Evolutionary conservation across 2,888 invertebrate species (phyloP).

Genomic region (Nematopogon swammerdamellus): DNA sequence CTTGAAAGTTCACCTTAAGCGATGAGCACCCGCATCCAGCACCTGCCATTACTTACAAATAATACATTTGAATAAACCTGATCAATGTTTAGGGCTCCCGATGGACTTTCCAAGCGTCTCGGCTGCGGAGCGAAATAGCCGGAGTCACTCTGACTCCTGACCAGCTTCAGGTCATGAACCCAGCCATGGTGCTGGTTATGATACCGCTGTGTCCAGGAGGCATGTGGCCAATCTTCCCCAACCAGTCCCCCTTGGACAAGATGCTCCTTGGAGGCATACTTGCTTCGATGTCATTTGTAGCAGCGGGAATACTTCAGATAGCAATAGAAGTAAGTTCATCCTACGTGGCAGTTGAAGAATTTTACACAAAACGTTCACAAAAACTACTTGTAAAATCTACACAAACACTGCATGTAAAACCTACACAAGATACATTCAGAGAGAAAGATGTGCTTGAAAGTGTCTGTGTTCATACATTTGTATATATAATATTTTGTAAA

Average conservation of each 20-base stretch:
- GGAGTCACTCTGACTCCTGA: constrained; percentile 64
- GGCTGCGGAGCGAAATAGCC: constrained; percentile 60
- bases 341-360: neutral
- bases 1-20: no score
- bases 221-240: constrained; percentile 36
- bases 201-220: constrained; percentile 63
- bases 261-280: constrained; percentile 74
- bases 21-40: no score
- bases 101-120: constrained; percentile 76
- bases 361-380: no score
- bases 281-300: constrained; percentile 62
- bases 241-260: constrained; percentile 61
- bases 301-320: constrained; percentile 63
- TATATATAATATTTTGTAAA: no score
- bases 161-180: constrained; percentile 79
- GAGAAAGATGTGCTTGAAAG: no score
- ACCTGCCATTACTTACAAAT: no score
- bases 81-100: constrained; percentile 72
- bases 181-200: constrained; percentile 65
- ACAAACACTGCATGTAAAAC: no score
- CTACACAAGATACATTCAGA: no score
- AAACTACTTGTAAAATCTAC: no score
- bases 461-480: no score
- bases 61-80: no score
- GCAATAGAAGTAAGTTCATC: constrained; percentile 45